Base-by-base conservation (phyloP, 2,797 vertebrate genomes). In the Cryptoblepharus egeriae region DNA sequence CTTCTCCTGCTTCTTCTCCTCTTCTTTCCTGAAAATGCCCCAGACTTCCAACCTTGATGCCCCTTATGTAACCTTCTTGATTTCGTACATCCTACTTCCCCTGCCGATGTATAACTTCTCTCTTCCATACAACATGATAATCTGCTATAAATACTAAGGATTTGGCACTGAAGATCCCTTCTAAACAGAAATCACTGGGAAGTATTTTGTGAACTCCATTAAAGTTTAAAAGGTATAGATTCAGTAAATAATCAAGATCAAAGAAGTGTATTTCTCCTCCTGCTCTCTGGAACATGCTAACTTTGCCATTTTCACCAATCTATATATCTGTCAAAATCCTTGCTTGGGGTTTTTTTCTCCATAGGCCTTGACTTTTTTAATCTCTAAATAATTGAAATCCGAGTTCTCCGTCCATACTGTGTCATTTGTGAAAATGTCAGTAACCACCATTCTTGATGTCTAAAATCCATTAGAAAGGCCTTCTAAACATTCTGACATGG, bases 381-480 rank as follows among this genome's bases (percentile, higher is more conserved):
- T 79, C 70, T 74, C 39, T 73, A 79, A 79, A 84, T 79, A 84
- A 84, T 84, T 84, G 82, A 84, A 84, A 84, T 68, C 18, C 32
- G 70, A 84, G 52, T 84, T 52, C 82, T 68, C 2, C 18, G 18
- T 84, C 76, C 70, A 61, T 63, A 74, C 52, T 79, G 63, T 84
- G 82, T 84, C 76, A 75, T 79, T 79, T 30, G 35, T 74, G 63
- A 79, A 81, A 84, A 84, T 84, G 82, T 84, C 82, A 84, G 82
- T 35, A 79, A 79, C 77, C 63, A 32, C 76, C 77, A 45, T 74
- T 84, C 63, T 49, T 68, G 71, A 74, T 79, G 70, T 84, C 71
- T 84, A 67, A 84, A 84, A 84, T 79, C 82, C 82, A 84, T 84
- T 84, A 79, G 82, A 84, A 84, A 75, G 52, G 70, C n/a, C 77